Evolutionary conservation across 2,888 invertebrate species (phyloP).

Genomic region (Callimorpha dominula): DNA sequence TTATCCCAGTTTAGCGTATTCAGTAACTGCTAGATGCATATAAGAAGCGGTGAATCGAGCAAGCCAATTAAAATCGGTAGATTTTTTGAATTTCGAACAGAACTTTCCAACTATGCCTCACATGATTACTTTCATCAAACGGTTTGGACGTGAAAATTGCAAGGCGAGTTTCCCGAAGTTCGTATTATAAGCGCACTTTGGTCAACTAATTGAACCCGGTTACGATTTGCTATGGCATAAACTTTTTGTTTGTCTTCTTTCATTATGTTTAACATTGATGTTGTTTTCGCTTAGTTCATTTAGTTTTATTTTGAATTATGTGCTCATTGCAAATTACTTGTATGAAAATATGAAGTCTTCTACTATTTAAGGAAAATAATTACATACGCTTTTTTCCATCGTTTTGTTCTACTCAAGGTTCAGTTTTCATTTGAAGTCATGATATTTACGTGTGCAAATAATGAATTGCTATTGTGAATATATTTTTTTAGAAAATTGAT

Average conservation of each 20-base stretch:
- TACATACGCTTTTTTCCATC: too few relatives aligned
- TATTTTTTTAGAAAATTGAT: too few relatives aligned
- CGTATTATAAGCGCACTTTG: background rate
- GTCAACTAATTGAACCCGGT: background rate
- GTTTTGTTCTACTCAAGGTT: too few relatives aligned
- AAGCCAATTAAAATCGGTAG: background rate
- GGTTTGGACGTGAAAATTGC: background rate
- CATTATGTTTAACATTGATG: background rate
- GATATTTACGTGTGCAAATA: too few relatives aligned
- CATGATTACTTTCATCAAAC: background rate
- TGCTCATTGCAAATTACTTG: too few relatives aligned
- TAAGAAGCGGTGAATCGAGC: background rate
- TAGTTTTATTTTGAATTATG: background rate
- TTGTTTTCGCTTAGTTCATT: background rate
- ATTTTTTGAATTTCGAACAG: background rate
- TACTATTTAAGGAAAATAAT: too few relatives aligned
- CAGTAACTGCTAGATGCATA: background rate
- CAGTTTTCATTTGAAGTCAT: too few relatives aligned
- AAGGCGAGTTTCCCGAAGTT: background rate
- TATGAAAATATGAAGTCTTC: too few relatives aligned
- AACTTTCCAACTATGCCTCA: background rate
- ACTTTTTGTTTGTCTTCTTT: background rate
- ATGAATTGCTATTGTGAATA: too few relatives aligned
- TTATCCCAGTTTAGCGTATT: background rate
- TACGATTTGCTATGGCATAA: background rate